phyloP scores from a whole-genome alignment of 2,797 vertebrate species.

The Chelmon rostratus region DNA sequence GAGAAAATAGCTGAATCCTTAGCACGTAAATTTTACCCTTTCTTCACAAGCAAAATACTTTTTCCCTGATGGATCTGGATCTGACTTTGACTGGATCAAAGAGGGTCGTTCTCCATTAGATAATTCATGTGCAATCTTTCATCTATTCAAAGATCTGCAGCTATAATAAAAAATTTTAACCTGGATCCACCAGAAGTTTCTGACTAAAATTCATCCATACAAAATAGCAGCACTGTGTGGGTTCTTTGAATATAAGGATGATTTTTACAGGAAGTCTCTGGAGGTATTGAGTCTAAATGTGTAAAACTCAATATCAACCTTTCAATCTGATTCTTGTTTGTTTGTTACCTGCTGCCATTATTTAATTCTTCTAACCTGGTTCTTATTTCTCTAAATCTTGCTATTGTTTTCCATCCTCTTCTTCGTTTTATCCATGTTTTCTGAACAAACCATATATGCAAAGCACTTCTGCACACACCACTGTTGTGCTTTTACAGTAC shows the following conservation, averaged over 20 bases:
- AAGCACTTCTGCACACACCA: not conserved
- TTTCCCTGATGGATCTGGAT: not conserved
- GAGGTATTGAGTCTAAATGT: not conserved
- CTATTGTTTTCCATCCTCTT: not conserved
- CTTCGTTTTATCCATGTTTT: not conserved
- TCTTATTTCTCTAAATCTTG: not conserved
- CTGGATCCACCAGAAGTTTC: not conserved
- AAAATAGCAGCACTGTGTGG: not conserved
- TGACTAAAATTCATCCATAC: not conserved
- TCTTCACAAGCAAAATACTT: not conserved
- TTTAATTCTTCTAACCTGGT: not conserved
- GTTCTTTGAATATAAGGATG: not conserved
- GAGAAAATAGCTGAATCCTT: not conserved
- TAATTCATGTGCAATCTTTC: too few species aligned
- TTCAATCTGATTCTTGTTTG: not conserved
- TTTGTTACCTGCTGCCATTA: not conserved
- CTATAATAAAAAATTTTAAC: not conserved
- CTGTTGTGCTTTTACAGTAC: slow-evolving; percentile 26
- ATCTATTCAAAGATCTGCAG: not conserved
- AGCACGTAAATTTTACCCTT: not conserved
- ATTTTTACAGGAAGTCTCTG: not conserved
- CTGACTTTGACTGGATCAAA: not conserved
- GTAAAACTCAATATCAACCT: not conserved
- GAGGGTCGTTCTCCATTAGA: not conserved
- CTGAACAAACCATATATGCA: not conserved